A percentile compares a stretch with the other conserved stretches of the same genome.
phyloP scores from a whole-genome alignment of 2,888 invertebrate genomes.

The Caenorhabditis plicata region DNA sequence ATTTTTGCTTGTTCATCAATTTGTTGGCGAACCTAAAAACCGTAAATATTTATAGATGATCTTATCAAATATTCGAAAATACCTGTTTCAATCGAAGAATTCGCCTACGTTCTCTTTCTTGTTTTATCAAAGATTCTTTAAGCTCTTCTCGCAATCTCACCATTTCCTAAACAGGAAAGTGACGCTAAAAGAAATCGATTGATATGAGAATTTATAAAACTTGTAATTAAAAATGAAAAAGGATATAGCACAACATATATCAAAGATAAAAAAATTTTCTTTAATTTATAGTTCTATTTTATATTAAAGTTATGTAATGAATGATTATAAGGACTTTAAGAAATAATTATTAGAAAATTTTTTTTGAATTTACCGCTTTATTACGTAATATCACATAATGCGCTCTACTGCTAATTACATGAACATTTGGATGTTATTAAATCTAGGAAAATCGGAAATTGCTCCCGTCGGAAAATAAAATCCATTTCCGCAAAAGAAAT shows the following conservation, averaged over 20 bases:
- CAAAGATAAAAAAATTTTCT: background rate
- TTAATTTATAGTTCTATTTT: background rate
- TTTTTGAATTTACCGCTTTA: too few relatives aligned
- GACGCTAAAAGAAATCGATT: background rate
- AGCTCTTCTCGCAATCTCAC: constrained; percentile 25
- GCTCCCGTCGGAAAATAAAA: too few relatives aligned
- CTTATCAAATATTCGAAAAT: background rate
- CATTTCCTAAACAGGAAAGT: constrained; percentile 1
- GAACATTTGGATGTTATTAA: too few relatives aligned
- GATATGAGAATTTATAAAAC: background rate
- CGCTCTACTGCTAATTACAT: too few relatives aligned
- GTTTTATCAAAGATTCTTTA: constrained; percentile 18
- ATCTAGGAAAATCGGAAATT: too few relatives aligned
- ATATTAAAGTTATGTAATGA: constrained; percentile 13
- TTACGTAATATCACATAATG: too few relatives aligned
- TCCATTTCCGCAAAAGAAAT: too few relatives aligned
- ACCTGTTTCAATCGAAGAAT: constrained; percentile 36
- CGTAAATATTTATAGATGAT: background rate
- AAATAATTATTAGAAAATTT: too few relatives aligned
- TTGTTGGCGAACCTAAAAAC: constrained; percentile 23
- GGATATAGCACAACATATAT: background rate
- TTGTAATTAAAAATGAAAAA: background rate
- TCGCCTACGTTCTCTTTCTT: constrained; percentile 32
- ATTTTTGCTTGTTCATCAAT: constrained; percentile 8
- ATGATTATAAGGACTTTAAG: constrained; percentile 9